phyloP scores from a whole-genome alignment of 1,140 invertebrate genomes.

The Anastrepha ludens region DNA sequence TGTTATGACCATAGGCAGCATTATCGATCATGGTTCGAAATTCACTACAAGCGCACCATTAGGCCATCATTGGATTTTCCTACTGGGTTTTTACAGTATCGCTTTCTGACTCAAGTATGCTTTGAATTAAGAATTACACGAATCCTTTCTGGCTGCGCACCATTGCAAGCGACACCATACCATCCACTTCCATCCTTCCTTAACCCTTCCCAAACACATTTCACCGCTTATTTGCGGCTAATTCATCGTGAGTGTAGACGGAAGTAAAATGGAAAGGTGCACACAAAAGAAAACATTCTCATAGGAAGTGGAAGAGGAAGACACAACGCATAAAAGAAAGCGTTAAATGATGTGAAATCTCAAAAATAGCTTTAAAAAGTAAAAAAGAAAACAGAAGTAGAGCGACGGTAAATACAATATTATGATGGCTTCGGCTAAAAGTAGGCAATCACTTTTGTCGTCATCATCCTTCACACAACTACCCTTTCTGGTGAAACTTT shows the following conservation, averaged over 20 bases:
- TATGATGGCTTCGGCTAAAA: neutral
- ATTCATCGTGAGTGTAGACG: constrained; percentile 1
- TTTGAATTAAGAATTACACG: neutral
- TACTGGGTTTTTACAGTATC: too few relatives aligned
- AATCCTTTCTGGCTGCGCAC: neutral
- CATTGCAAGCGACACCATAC: neutral
- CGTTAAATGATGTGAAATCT: constrained; percentile 22
- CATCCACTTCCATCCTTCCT: too few relatives aligned
- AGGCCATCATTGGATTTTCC: too few relatives aligned
- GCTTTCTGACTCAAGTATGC: neutral
- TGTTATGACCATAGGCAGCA: too few relatives aligned
- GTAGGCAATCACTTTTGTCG: constrained; percentile 48
- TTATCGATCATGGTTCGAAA: too few relatives aligned
- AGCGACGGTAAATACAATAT: neutral
- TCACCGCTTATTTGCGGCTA: constrained; percentile 13
- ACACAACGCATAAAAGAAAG: neutral
- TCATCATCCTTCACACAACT: neutral
- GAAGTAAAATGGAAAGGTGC: constrained; percentile 29
- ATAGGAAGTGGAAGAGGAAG: neutral
- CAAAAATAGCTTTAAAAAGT: neutral
- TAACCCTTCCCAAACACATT: neutral
- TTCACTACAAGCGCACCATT: too few relatives aligned
- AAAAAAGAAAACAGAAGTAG: neutral
- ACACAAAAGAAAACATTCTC: neutral
- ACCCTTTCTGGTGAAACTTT: constrained; percentile 2